Conservation (phyloP, 2,113 vertebrate genomes). For the Rhea americana region DNA sequence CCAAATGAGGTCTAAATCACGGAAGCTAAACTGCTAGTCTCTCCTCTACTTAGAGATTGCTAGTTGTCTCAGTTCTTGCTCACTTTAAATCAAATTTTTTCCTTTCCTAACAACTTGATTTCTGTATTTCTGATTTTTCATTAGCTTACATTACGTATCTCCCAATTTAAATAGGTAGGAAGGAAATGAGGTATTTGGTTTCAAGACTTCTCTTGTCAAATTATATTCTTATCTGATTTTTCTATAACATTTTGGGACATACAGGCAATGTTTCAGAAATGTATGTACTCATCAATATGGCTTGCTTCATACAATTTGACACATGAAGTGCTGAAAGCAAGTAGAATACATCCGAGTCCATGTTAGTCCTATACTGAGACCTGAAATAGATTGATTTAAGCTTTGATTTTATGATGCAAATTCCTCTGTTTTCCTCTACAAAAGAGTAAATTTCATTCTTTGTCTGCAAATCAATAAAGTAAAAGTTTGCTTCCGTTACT, state of each 20-base stretch:
- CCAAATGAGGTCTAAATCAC: background rate
- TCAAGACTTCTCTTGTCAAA: background rate
- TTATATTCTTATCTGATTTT: background rate
- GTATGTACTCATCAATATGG: background rate
- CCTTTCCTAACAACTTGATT: background rate
- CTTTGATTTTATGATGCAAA: background rate
- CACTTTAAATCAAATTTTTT: background rate
- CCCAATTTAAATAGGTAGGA: background rate
- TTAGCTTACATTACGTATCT: background rate
- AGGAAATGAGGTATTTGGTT: background rate
- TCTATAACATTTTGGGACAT: background rate
- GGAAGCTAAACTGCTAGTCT: background rate
- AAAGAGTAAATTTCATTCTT: background rate
- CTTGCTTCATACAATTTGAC: background rate
- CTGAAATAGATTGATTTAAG: background rate
- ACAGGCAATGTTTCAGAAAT: background rate
- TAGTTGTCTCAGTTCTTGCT: background rate
- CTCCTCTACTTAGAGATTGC: background rate
- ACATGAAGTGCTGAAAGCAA: background rate
- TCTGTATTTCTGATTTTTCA: background rate
- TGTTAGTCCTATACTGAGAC: background rate
- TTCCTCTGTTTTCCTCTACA: background rate
- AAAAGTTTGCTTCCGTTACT: background rate
- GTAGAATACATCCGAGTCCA: background rate
- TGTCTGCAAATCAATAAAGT: background rate